Evolutionary conservation across 2,797 vertebrate genomes (phyloP), one percentile per base, ranked within the genome.

Genomic region (Ctenopoma kingsleyae): DNA sequence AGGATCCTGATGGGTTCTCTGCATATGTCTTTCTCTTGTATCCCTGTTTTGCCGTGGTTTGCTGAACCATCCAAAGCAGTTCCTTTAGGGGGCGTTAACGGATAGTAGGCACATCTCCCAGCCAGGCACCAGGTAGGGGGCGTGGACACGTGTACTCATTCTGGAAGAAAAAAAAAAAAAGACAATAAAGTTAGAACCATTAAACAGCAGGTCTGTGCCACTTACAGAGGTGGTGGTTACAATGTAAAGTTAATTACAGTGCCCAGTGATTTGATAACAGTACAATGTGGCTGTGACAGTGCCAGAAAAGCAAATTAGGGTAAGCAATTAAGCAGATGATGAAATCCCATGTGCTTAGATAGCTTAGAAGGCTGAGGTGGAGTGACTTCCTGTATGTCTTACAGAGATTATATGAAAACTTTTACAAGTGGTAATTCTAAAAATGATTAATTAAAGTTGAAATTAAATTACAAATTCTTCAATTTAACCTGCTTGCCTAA

Each of bases 121-220:
- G 89, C 95, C 95, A 95, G 75, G 93, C 89, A 80, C 93, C 93
- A 27, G 94, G 94, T 74, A 95, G 84, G 3, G 94, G 93, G 57
- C 94, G 93, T 71, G 93, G 93, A 86, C 93, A 95, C 0, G 91
- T 93, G 53, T 95, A 95, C 67, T 95, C 94, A 73, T 91, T 95
- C 94, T 95, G 91, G 52, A 67, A 76, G 65, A 57, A 41, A 57
- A 38, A 25, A 44, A 38, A 12, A 46, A 54, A 49, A 22, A 62
- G 27, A 79, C 53, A 72, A 69, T 60, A 56, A 47, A 75, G 63
- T 85, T 68, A 81, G 71, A 56, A 74, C 23, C 56, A 74, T 77
- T 70, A 62, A 82, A 78, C 81, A 86, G 84, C 77, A 76, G 77
- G 69, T 62, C 49, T 73, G 47, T 20, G 32, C 47, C 60, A 56